phyloP scores from a whole-genome alignment of 2,113 vertebrate species.

The Zosterops pallidus region DNA sequence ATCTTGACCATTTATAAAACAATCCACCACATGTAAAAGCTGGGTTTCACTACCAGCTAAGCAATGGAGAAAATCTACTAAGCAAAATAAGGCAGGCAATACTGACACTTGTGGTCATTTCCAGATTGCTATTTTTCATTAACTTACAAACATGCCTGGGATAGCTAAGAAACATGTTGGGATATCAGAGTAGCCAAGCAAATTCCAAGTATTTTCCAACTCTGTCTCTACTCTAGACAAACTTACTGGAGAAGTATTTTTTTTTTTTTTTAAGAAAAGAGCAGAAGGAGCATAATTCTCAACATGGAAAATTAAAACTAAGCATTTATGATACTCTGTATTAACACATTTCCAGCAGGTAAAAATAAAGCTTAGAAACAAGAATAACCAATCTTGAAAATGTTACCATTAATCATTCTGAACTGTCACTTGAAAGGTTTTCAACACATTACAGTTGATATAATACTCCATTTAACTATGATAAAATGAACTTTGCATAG shows the following conservation, averaged over 20 bases:
- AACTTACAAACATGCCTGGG: background rate
- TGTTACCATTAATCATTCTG: background rate
- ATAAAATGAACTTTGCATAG: background rate
- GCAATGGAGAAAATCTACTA: background rate
- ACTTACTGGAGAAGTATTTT: background rate
- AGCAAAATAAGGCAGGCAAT: constrained; percentile 53
- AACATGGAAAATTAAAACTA: background rate
- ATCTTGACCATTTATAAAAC: background rate
- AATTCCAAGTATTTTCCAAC: background rate
- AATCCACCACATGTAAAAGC: background rate
- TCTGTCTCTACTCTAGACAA: background rate
- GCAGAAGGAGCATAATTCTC: background rate
- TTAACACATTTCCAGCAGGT: background rate
- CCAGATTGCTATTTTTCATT: constrained; percentile 50
- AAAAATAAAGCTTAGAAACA: background rate
- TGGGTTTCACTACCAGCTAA: background rate
- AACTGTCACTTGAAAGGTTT: background rate
- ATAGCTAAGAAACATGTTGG: background rate
- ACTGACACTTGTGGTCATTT: constrained; percentile 73
- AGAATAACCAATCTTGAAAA: background rate
- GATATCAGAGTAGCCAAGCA: background rate
- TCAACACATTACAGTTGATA: background rate
- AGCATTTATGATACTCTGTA: background rate
- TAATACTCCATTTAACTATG: background rate
- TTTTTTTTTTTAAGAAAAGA: background rate